Evolutionary conservation across 2,797 vertebrate species (phyloP), one percentile per base, ranked within the genome.

Genomic region (Peromyscus melanophrys): DNA sequence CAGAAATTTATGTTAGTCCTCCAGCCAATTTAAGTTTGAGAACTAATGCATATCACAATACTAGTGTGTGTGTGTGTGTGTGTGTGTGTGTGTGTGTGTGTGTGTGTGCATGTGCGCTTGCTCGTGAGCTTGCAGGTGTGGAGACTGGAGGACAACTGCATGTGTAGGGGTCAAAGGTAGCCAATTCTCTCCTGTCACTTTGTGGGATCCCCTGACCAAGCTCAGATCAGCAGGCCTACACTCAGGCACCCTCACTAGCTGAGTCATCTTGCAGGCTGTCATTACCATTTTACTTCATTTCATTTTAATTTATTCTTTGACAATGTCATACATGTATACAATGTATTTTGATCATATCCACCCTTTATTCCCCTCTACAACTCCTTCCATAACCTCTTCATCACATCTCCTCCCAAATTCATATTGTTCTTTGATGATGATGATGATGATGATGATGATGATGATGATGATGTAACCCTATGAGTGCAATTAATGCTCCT

Each of bases 11-110:
- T 55, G 11, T 57, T 88, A 57, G 55, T 16, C 43, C 17, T 90
- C 61, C 52, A 82, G 61, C 37, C 6, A 75, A 76, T 89, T 94
- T 27, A 85, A 73, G 69, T 83, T 71, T 92, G 80, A 97, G 85
- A 92, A 67, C 75, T 21, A 86, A 31, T 5, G 34, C 77, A 43
- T 10, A 91, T 89, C 34, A 90, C 19, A 89, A 55, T 78, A n/a
- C 2, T 31, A 43, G 31, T 69, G 69, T 85, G 31, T 84, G 16
- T 16, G 5, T 46, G 29, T 19, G 11, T 67, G 83, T 49, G 83
- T 86, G 43, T 67, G 43, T 40, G 34, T 34, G 34, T 37, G 78
- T 14, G 49, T 9, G 46, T 21, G 34, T 52, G 40, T 31, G 46
- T 21, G 49, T 52, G 49, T 52, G 12, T 13, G 49, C 43, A 7